These are phyloP conservation scores for Catharus bicknelli DNA, from an alignment of 2,113 vertebrate species.

Conservation along the genomic window DNA sequence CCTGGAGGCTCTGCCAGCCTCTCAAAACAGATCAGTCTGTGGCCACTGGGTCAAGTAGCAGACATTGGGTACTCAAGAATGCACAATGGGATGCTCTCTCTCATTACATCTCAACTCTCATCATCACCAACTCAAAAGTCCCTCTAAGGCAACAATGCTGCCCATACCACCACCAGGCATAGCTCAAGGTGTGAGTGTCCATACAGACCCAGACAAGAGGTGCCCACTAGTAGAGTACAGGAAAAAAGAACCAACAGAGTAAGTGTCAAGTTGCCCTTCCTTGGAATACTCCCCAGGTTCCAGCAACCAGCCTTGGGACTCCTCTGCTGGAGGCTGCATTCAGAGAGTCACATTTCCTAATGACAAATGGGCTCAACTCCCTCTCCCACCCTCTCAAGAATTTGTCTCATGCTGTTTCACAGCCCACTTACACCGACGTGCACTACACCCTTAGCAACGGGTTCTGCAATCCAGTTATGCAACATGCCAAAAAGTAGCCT, in stretches of 20 bases:
- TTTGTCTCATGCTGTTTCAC: background rate
- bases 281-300: background rate
- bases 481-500: background rate
- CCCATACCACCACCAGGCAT: rapidly evolving
- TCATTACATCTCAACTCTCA: background rate
- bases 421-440: background rate
- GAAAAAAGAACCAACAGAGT: background rate
- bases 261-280: background rate
- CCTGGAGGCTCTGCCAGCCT: background rate
- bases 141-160: background rate
- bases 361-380: background rate
- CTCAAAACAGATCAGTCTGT: background rate
- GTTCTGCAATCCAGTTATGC: background rate
- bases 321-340: background rate
- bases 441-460: background rate
- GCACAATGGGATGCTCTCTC: background rate
- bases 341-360: background rate
- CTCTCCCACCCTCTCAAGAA: background rate
- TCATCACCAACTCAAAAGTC: background rate
- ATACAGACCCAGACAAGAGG: background rate
- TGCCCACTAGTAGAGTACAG: rapidly evolving
- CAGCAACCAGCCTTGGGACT: background rate
- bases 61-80: background rate
- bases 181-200: background rate
- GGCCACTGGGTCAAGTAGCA: background rate